Conservation (phyloP, 2,113 vertebrate species). For the Gnathochromis pfefferi region DNA sequence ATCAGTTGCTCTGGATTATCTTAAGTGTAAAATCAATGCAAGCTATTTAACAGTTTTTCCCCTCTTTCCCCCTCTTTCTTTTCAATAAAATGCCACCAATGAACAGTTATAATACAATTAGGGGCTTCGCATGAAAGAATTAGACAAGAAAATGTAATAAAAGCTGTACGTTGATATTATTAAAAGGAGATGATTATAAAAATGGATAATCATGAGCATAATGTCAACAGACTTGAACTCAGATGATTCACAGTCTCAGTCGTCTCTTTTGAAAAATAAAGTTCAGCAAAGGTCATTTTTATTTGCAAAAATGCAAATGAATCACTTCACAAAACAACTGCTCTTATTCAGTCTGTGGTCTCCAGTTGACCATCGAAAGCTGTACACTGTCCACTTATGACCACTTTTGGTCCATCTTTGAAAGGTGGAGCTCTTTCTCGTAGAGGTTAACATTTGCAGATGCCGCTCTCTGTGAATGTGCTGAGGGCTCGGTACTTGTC, state of each 20-base stretch:
- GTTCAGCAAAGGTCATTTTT: neutral
- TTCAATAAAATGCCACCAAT: neutral
- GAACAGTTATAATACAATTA: neutral
- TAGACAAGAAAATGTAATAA: neutral
- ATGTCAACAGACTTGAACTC: neutral
- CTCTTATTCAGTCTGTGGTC: neutral
- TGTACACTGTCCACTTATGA: neutral
- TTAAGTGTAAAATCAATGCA: neutral
- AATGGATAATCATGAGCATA: neutral
- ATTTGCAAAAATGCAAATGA: neutral
- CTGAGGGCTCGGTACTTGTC: slow-evolving; percentile 25
- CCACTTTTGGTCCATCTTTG: slow-evolving; percentile 1
- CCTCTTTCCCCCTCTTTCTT: neutral
- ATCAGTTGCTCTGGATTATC: neutral
- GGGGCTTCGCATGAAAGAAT: neutral
- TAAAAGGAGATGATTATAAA: neutral
- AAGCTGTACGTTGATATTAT: neutral
- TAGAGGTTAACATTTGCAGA: slow-evolving; percentile 32
- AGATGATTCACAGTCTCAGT: neutral
- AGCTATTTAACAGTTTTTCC: neutral
- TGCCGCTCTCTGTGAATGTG: neutral
- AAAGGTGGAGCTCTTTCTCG: neutral
- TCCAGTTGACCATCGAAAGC: neutral
- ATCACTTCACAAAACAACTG: neutral
- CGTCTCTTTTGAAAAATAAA: neutral